These are phyloP conservation scores for Chelidonichthys spinosus DNA, from an alignment of 2,797 vertebrate genomes.

Conservation along the genomic window DNA sequence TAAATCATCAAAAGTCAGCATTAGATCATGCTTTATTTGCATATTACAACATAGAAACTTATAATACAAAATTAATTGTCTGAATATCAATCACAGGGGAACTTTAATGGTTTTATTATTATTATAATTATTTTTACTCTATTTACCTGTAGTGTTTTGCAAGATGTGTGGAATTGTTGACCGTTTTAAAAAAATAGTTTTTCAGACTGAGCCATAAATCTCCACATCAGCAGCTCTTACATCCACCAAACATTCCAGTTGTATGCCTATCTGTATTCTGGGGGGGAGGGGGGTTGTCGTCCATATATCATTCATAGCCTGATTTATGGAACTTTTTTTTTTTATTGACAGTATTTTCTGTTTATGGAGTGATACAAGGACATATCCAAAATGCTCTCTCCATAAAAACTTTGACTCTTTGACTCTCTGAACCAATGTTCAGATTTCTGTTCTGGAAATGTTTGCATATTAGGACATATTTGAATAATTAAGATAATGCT, in stretches of 20 bases:
- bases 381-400: neutral
- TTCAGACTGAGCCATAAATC: neutral
- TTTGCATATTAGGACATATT: neutral
- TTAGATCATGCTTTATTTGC: neutral
- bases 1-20: neutral
- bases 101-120: neutral
- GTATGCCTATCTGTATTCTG: neutral
- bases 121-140: neutral
- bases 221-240: neutral
- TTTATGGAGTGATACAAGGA: neutral
- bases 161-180: neutral
- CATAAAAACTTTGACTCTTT: constrained; percentile 2
- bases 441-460: neutral
- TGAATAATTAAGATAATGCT: neutral
- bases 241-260: neutral
- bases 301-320: neutral
- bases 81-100: no score
- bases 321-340: neutral
- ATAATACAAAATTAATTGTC: neutral
- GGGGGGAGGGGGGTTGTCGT: neutral
- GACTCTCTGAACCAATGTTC: neutral
- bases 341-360: neutral
- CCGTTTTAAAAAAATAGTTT: neutral
- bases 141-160: no score
- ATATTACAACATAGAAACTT: neutral